Evolutionary conservation across 2,888 invertebrate species (phyloP), one percentile per base, ranked within the genome.

Genomic region (Diploptera punctata): DNA sequence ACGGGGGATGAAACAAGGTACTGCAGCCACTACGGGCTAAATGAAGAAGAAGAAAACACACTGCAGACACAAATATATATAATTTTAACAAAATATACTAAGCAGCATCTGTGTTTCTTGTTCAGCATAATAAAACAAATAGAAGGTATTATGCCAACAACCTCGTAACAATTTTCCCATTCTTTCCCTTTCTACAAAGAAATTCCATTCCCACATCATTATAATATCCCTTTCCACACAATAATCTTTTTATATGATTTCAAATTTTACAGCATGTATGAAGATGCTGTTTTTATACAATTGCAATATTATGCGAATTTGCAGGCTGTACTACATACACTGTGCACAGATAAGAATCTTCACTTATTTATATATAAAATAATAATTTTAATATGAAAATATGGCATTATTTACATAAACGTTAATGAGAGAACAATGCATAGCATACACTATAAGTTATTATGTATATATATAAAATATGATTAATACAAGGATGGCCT

Each of bases 211-310:
- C 16, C 29, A 19, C 21, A 57, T n/a, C 29, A 16, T n/a, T 57
- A 16, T 10, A 29, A 57, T 31, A 19, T 13, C 26, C n/a, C 57
- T 29, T 57, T 29, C 26, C 1, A 16, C 57, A 57, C 29, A 3
- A 57, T 24, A 4, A 0, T 4, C n/a, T 1, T 65, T 65, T 65
- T 65, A 26, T 26, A 18, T 65, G 44, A 65, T 47, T 44, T 65
- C 26, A 47, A 62, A 65, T 65, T 18, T 65, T 10, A 29, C 65
- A 65, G 47, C 44, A 65, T 29, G 44, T 65, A 47, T 44, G n/a
- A 60, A 65, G 65, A 44, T 47, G 65, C 47, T 65, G 47, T 26
- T 65, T 65, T 65, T 65, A 65, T 65, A 65, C 47, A 65, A 24
- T 65, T 44, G 43, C 65, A 65, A 65, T 65, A 65, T 65, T 65